A percentile compares a stretch with the other conserved stretches of the same genome.
Evolutionary conservation across 2,113 vertebrate genomes (phyloP).

Genomic region (Ceratotherium simum): DNA sequence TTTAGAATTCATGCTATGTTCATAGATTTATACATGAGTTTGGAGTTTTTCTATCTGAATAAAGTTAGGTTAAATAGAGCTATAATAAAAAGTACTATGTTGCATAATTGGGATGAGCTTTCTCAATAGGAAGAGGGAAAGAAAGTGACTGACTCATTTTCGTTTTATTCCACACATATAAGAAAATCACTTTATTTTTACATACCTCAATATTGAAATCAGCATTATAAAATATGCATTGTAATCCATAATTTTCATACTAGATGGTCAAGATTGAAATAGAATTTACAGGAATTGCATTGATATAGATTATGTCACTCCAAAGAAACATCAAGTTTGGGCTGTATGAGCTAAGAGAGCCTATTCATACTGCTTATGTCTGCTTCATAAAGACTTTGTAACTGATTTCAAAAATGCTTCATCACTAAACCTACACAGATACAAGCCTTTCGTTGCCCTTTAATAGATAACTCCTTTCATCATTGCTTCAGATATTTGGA

Average conservation of each 20-base stretch:
- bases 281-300: neutral
- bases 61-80: neutral
- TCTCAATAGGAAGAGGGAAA: neutral
- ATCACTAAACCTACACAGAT: neutral
- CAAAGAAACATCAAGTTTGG: neutral
- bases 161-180: neutral
- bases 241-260: neutral
- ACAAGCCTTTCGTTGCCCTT: neutral
- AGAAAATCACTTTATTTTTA: neutral
- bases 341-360: neutral
- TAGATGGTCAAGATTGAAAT: neutral
- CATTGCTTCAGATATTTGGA: neutral
- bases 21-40: neutral
- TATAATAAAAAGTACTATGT: neutral
- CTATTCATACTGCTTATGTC: too few relatives aligned
- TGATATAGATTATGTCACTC: neutral
- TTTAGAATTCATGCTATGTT: neutral
- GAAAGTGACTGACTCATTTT: neutral
- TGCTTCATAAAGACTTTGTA: neutral
- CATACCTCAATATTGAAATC: neutral
- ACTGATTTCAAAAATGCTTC: neutral
- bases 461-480: neutral
- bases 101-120: neutral
- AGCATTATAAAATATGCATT: neutral
- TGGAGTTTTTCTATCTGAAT: neutral